These are phyloP conservation scores for Erebia palarica DNA, from an alignment of 2,888 invertebrate species.

Conservation along the genomic window DNA sequence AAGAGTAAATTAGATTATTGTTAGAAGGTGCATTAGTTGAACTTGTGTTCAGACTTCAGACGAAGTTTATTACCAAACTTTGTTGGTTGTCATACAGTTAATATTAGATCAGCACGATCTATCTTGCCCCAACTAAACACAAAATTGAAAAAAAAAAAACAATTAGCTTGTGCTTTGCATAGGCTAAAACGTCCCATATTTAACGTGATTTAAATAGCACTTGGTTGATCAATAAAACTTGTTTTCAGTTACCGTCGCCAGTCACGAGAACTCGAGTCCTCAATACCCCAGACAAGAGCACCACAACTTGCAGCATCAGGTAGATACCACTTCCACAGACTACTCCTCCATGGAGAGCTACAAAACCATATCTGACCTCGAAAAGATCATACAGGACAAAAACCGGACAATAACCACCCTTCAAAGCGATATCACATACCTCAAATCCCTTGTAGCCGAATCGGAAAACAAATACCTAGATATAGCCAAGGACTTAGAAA, in stretches of 20 bases:
- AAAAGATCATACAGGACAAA: conserved; percentile 71
- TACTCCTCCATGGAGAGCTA: conserved; percentile 67
- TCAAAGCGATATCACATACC: conserved; percentile 65
- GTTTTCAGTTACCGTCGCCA: conserved; percentile 57
- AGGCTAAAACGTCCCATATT: not conserved
- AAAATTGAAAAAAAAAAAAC: too few relatives aligned
- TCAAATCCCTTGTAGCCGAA: conserved; percentile 69
- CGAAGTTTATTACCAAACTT: too few relatives aligned
- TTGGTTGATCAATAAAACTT: conserved; percentile 23
- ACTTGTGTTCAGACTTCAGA: too few relatives aligned
- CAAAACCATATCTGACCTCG: conserved; percentile 72
- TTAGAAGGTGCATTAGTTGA: too few relatives aligned
- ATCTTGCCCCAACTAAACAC: too few relatives aligned
- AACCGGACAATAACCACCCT: conserved; percentile 69
- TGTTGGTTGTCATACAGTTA: too few relatives aligned
- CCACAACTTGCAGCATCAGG: conserved; percentile 59
- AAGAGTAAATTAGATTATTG: too few relatives aligned
- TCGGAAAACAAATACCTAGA: conserved; percentile 71
- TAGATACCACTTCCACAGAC: conserved; percentile 69
- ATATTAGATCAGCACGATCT: too few relatives aligned
- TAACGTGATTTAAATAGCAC: not conserved
- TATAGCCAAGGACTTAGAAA: conserved; percentile 64
- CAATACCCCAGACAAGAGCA: conserved; percentile 54
- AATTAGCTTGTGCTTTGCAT: too few relatives aligned
- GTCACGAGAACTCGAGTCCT: conserved; percentile 53